These are phyloP conservation scores for Solenodon paradoxus DNA, from an alignment of 2,113 vertebrate species.

Conservation along the genomic window DNA sequence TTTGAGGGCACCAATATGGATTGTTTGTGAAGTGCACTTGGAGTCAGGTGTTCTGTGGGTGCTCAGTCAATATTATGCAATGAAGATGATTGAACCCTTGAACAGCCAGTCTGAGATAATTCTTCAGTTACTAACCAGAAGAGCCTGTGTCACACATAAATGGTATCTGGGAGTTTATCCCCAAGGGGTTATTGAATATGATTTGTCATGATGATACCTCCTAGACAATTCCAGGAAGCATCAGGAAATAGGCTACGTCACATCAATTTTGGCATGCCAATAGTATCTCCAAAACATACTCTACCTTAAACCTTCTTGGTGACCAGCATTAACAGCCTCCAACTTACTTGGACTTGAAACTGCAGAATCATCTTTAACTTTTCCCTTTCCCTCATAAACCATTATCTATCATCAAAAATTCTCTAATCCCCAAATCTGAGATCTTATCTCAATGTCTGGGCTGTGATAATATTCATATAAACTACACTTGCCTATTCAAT, in stretches of 20 bases:
- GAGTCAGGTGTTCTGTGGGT: neutral
- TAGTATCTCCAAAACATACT: neutral
- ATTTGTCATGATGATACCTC: slow-evolving; percentile 44
- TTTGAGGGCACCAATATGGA: neutral
- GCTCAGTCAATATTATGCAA: neutral
- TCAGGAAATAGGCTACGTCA: slow-evolving; percentile 44
- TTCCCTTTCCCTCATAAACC: neutral
- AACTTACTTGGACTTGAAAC: neutral
- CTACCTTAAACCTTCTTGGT: neutral
- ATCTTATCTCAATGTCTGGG: neutral
- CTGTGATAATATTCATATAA: neutral
- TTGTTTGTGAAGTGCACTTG: neutral
- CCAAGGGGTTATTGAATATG: neutral
- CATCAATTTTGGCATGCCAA: slow-evolving; percentile 1
- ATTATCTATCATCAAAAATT: neutral
- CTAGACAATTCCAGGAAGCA: neutral
- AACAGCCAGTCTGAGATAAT: neutral
- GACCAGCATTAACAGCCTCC: neutral
- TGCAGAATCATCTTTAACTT: neutral
- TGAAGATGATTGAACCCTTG: slow-evolving; percentile 1
- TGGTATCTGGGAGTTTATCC: slow-evolving; percentile 34
- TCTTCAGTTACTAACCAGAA: neutral
- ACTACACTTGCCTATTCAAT: neutral
- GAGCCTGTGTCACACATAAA: neutral
- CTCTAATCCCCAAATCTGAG: neutral